A percentile compares a stretch with the other conserved stretches of the same genome.
phyloP scores from a whole-genome alignment of 2,888 invertebrate species.

The Tolmerus cingulatus region DNA sequence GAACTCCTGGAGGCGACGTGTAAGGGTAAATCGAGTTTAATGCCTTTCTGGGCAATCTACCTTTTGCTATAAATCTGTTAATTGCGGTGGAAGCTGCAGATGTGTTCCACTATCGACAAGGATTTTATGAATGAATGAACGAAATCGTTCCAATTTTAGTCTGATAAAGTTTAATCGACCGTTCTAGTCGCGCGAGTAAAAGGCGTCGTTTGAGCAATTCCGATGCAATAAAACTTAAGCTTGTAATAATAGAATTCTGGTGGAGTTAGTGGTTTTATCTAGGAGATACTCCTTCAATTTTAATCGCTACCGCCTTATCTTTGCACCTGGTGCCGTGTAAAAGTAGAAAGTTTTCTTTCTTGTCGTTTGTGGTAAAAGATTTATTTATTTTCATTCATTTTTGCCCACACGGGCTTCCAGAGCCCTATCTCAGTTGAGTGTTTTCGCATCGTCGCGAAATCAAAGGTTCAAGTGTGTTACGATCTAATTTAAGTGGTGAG shows the following conservation, averaged over 20 bases:
- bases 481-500: neutral
- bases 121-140: neutral
- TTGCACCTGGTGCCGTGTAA: neutral
- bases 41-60: neutral
- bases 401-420: neutral
- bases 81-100: neutral
- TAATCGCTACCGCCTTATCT: neutral
- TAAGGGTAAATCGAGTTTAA: neutral
- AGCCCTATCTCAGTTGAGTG: neutral
- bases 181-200: neutral
- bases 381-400: neutral
- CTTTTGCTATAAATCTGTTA: neutral
- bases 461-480: neutral
- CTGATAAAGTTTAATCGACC: neutral
- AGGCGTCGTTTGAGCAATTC: neutral
- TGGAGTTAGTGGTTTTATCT: neutral
- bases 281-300: neutral
- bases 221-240: neutral
- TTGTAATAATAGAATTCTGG: neutral
- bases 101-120: neutral
- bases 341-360: neutral
- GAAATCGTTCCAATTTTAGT: neutral
- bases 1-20: neutral
- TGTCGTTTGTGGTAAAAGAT: neutral
- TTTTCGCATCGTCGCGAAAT: neutral